These are phyloP conservation scores for Argyra leucocephala DNA, from an alignment of 2,888 invertebrate genomes.

Conservation along the genomic window DNA sequence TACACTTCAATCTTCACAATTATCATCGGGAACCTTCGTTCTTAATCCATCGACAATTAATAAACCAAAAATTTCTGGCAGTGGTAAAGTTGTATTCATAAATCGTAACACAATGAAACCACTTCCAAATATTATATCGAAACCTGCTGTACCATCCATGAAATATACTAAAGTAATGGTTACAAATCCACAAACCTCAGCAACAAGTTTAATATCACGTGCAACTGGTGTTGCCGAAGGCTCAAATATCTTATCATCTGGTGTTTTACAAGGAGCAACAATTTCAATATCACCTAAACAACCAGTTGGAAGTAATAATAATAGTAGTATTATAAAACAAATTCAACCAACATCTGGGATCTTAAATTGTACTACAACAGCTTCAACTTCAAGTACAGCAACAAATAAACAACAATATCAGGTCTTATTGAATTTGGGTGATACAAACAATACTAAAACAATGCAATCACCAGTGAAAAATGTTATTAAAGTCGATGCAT, in stretches of 20 bases:
- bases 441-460: slow-evolving; percentile 17
- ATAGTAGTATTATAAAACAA: slow-evolving; percentile 9
- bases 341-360: slow-evolving; percentile 14
- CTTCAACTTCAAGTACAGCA: slow-evolving; percentile 3
- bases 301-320: neutral
- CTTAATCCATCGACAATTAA: slow-evolving; percentile 37
- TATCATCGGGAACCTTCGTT: slow-evolving; percentile 29
- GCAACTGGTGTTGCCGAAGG: slow-evolving; percentile 12
- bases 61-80: slow-evolving; percentile 25
- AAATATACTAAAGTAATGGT: slow-evolving; percentile 35
- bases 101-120: slow-evolving; percentile 41
- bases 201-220: slow-evolving; percentile 20
- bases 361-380: slow-evolving; percentile 1
- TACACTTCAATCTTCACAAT: slow-evolving; percentile 13
- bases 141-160: slow-evolving; percentile 29
- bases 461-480: slow-evolving; percentile 18
- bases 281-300: slow-evolving; percentile 11
- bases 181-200: slow-evolving; percentile 31
- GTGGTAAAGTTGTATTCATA: slow-evolving; percentile 37
- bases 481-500: slow-evolving; percentile 21
- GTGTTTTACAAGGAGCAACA: slow-evolving; percentile 15
- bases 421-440: slow-evolving; percentile 25
- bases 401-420: slow-evolving; percentile 19
- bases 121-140: slow-evolving; percentile 33
- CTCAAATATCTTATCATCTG: neutral